A percentile compares a stretch with the other conserved stretches of the same genome.
Conservation (phyloP, 2,797 vertebrate genomes). For the Atherinosoma microstoma region DNA sequence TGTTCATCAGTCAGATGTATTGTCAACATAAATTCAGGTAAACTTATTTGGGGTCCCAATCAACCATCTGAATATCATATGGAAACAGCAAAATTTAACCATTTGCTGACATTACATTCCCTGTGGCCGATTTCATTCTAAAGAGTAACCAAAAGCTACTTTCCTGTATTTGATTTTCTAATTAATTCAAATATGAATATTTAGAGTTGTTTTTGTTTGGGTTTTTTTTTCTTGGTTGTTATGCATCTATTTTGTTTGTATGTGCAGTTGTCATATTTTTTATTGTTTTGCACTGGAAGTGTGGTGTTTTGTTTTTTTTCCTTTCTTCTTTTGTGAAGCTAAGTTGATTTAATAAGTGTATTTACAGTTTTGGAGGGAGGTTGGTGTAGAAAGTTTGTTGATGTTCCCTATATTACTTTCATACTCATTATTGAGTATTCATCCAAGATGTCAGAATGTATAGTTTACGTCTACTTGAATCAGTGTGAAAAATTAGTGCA, state of each 20-base stretch:
- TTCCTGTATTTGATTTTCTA: conserved; percentile 40
- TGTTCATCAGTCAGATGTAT: conserved; percentile 1
- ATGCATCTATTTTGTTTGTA: conserved; percentile 71
- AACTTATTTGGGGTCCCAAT: neutral
- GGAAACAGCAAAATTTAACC: neutral
- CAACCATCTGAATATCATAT: conserved; percentile 26
- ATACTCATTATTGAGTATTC: conserved; percentile 28
- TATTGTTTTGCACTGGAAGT: conserved; percentile 75
- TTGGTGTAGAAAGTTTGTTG: conserved; percentile 42
- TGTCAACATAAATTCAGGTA: neutral
- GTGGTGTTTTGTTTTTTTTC: conserved; percentile 54
- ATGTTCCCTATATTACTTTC: conserved; percentile 42
- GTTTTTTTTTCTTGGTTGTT: conserved; percentile 48
- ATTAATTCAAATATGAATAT: conserved; percentile 52
- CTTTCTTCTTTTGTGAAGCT: conserved; percentile 48
- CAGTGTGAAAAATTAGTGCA: conserved; percentile 40
- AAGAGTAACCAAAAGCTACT: conserved; percentile 27
- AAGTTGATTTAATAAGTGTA: conserved; percentile 45
- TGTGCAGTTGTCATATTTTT: conserved; percentile 66
- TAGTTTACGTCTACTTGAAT: conserved; percentile 40
- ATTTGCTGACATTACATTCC: conserved; percentile 7
- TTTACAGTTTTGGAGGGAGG: conserved; percentile 42
- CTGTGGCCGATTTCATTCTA: conserved; percentile 21
- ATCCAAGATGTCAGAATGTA: conserved; percentile 33
- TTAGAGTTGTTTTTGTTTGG: conserved; percentile 17